Evolutionary conservation across 1,140 invertebrate species (phyloP).

Genomic region (Zaprionus camerounensis): DNA sequence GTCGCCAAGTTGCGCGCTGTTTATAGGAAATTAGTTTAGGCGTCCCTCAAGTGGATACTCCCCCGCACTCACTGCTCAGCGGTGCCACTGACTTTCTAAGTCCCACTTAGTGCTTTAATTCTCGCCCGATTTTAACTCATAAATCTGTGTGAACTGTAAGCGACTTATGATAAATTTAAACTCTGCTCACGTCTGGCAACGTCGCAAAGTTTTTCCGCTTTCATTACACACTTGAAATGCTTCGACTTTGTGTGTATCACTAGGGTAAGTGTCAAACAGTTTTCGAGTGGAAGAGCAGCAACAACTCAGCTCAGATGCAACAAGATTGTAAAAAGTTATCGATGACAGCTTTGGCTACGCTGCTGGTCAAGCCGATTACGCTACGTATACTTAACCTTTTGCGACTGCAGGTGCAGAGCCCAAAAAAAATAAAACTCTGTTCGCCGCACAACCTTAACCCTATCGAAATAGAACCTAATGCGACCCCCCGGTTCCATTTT

Average conservation of each 20-base stretch:
- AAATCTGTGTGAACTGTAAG: conserved; percentile 62
- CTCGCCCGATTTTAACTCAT: conserved; percentile 50
- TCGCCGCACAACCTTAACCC: conserved; percentile 44
- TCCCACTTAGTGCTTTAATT: conserved; percentile 65
- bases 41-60: conserved; percentile 30
- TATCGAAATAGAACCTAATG: conserved; percentile 19
- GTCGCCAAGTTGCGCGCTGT: conserved; percentile 61
- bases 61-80: conserved; percentile 21
- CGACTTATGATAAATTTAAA: conserved; percentile 60
- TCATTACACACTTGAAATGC: conserved; percentile 62
- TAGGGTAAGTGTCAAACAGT: conserved; percentile 52
- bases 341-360: conserved; percentile 22
- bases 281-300: conserved; percentile 26
- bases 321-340: conserved; percentile 25
- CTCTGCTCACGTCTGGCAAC: conserved; percentile 59
- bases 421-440: neutral
- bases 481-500: neutral
- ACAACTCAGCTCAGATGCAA: neutral
- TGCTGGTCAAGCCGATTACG: conserved; percentile 42
- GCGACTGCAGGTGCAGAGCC: neutral
- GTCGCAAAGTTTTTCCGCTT: conserved; percentile 54
- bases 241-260: conserved; percentile 34
- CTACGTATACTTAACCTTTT: conserved; percentile 59
- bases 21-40: conserved; percentile 78
- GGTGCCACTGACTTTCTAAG: conserved; percentile 44